Evolutionary conservation across 1,140 invertebrate genomes (phyloP), one percentile per base, ranked within the genome.

Genomic region (Piezodorus guildinii): DNA sequence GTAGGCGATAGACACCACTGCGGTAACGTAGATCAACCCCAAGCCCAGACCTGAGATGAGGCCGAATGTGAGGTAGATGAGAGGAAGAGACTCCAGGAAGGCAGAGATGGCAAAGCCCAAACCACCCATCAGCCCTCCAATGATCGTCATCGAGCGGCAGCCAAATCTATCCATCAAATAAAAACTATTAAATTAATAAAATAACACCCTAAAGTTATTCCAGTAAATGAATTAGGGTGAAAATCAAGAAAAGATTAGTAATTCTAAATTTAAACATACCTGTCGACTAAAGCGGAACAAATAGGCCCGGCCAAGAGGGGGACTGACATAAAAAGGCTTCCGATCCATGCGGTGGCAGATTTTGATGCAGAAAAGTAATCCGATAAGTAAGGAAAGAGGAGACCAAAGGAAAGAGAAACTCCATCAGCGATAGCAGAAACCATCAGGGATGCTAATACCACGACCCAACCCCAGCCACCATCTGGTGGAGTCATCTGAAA

Each of bases 341-440:
- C 90, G 54, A 94, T 90, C 86, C 88, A 91, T 0, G 91, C 83
- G 0, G 91, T 94, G 59, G 87, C 86, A 2, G 86, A 84, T 68
- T 90, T 90, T 30, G 83, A 85, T 45, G 86, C 85, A 10, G 81
- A 77, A 72, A 95, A 97, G 70, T 94, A 85, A 6, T 85, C 78
- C n/a, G 92, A 75, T 70, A 97, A 88, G 70, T 95, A 86, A 0
- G 87, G 85, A 70, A 90, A 92, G 16, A 96, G 80, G 0, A 96
- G 75, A 0, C 94, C 94, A 73, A 96, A 95, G 0, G 91, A 93
- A 71, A 95, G 94, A 34, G 90, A 91, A 12, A 96, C 85, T 0
- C 94, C 94, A 74, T 97, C 94, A n/a, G 91, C 90, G n/a, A 96
- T 88, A 75, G 95, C 83, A 25, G 90, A 92, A 46, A 94, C 85